Evolutionary conservation across 2,113 vertebrate genomes (phyloP).

Genomic region (Suncus etruscus): DNA sequence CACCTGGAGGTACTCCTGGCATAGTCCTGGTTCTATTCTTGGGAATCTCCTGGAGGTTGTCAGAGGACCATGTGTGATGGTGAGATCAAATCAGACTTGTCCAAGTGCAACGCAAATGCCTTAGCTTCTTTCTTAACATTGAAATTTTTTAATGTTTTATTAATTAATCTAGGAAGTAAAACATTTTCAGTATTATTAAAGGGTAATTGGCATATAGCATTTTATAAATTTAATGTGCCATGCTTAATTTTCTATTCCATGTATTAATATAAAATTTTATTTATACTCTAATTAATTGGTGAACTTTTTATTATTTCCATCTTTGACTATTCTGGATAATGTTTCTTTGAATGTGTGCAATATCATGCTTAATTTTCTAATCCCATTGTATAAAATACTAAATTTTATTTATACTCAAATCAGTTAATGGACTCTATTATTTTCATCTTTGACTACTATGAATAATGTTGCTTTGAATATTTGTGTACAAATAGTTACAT

Average conservation of each 20-base stretch:
- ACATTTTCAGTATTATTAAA: neutral
- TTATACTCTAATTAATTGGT: neutral
- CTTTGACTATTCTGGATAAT: neutral
- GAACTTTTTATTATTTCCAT: slow-evolving; percentile 2
- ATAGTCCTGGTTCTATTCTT: too few relatives aligned
- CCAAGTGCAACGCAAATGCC: too few relatives aligned
- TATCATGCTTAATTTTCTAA: too few relatives aligned
- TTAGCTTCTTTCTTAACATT: too few relatives aligned
- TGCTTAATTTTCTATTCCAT: too few relatives aligned
- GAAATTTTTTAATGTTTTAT: neutral
- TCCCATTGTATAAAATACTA: neutral
- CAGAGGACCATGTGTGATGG: too few relatives aligned
- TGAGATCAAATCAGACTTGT: too few relatives aligned
- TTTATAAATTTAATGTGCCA: neutral
- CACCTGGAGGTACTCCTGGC: too few relatives aligned
- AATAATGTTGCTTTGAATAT: neutral
- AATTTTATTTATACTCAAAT: neutral
- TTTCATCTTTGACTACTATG: neutral
- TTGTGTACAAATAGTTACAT: neutral
- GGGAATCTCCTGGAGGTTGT: too few relatives aligned
- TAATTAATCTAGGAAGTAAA: neutral
- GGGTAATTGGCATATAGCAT: neutral
- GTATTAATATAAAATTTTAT: neutral
- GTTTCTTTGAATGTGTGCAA: neutral
- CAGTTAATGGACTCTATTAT: neutral